Conservation (phyloP, 2,113 vertebrate species). For the Pseudorasbora parva region DNA sequence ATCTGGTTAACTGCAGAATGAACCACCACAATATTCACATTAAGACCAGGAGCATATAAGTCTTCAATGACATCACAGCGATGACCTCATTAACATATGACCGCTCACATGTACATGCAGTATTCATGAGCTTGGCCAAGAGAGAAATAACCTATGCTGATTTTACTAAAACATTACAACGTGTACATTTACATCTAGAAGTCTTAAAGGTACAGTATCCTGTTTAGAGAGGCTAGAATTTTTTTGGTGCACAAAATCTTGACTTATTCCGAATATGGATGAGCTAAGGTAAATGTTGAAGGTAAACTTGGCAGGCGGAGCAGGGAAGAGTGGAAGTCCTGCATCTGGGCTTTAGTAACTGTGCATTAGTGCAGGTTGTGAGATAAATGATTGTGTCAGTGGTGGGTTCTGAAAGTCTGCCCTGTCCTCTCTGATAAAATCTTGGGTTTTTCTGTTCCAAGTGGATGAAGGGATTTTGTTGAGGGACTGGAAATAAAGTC, state of each 20-base stretch:
- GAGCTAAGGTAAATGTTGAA: neutral
- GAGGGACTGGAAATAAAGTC: conserved; percentile 14
- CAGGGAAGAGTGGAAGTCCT: neutral
- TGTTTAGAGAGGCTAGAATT: neutral
- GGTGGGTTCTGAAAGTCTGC: conserved; percentile 20
- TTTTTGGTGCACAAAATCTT: neutral
- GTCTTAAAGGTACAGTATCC: neutral
- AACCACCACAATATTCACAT: neutral
- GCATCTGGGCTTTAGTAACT: conserved; percentile 7
- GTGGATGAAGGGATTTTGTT: conserved; percentile 1
- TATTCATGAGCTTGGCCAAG: too few relatives aligned
- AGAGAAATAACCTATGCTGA: neutral
- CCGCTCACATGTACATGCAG: too few relatives aligned
- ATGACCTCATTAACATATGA: too few relatives aligned
- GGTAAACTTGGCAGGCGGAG: neutral
- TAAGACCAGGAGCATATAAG: neutral
- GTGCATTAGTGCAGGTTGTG: conserved; percentile 18
- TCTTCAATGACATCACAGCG: neutral
- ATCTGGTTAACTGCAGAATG: neutral
- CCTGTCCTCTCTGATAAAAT: conserved; percentile 26
- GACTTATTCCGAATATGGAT: neutral
- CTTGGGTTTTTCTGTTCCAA: conserved; percentile 6
- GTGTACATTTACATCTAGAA: neutral
- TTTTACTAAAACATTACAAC: neutral
- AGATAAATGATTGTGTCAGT: conserved; percentile 28